Conservation (phyloP, 2,113 vertebrate genomes). For the Malaclemys terrapin region DNA sequence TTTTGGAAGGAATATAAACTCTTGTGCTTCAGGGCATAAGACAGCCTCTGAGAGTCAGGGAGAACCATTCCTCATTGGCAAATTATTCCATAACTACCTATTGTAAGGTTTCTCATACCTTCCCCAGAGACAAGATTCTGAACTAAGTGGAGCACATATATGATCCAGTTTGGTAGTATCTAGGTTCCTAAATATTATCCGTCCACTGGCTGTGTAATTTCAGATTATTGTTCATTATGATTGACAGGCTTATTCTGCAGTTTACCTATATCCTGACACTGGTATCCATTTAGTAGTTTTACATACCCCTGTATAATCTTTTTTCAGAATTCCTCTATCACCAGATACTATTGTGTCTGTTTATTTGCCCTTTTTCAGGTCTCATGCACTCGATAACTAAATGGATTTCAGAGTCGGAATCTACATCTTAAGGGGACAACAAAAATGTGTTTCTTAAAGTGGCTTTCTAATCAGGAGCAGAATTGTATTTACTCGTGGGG, state of each 20-base stretch:
- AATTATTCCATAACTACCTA: not conserved
- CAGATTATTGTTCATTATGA: not conserved
- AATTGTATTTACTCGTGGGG: not conserved
- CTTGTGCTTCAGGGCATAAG: not conserved
- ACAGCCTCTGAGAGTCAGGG: not conserved
- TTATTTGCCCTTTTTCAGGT: not conserved
- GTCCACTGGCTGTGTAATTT: slow-evolving; percentile 1
- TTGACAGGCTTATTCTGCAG: slow-evolving; percentile 1
- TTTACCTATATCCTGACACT: not conserved
- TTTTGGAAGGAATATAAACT: not conserved
- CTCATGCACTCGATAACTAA: not conserved
- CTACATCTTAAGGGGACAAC: not conserved
- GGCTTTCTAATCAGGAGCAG: not conserved
- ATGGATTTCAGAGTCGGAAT: not conserved
- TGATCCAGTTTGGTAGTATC: not conserved
- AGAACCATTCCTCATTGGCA: not conserved
- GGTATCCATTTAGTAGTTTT: not conserved
- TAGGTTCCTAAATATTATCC: not conserved
- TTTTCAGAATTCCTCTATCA: not conserved
- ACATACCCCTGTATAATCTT: not conserved
- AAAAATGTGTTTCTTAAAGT: not conserved
- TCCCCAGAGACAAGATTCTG: not conserved
- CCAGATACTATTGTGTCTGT: not conserved
- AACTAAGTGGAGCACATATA: not conserved
- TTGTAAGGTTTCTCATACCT: not conserved